Evolutionary conservation across 2,888 invertebrate genomes (phyloP).

Genomic region (Campoletis raptor): DNA sequence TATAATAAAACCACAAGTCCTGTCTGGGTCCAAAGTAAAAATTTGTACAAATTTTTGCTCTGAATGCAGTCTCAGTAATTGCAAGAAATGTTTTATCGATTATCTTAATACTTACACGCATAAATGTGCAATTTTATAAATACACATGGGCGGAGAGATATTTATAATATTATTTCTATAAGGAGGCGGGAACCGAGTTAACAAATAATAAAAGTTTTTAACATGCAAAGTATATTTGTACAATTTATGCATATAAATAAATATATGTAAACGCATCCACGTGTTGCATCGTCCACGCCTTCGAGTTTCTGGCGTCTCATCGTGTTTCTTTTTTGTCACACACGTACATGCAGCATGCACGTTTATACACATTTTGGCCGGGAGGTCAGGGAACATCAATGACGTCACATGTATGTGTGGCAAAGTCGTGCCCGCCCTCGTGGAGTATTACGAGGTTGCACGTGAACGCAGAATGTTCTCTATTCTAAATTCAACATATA

Average conservation of each 20-base stretch:
- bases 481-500: slow-evolving; percentile 19
- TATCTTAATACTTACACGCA: background rate
- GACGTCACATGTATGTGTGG: slow-evolving; percentile 56
- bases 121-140: background rate
- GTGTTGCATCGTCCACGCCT: slow-evolving; percentile 36
- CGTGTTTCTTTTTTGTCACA: slow-evolving; percentile 6
- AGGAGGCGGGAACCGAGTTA: slow-evolving; percentile 7
- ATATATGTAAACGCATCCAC: slow-evolving; percentile 6
- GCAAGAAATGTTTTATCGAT: background rate
- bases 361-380: slow-evolving; percentile 39
- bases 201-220: background rate
- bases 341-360: background rate
- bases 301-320: slow-evolving; percentile 38
- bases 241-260: background rate
- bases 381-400: slow-evolving; percentile 55
- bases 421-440: slow-evolving; percentile 52
- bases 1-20: background rate
- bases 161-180: background rate
- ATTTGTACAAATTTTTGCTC: slow-evolving; percentile 44
- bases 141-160: background rate
- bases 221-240: background rate
- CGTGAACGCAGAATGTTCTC: slow-evolving; percentile 75
- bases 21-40: slow-evolving; percentile 52
- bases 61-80: background rate
- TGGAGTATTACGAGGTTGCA: slow-evolving; percentile 68